These are phyloP conservation scores for Caenorhabditis sp. DNA, from an alignment of 2,888 invertebrate species.

Conservation along the genomic window DNA sequence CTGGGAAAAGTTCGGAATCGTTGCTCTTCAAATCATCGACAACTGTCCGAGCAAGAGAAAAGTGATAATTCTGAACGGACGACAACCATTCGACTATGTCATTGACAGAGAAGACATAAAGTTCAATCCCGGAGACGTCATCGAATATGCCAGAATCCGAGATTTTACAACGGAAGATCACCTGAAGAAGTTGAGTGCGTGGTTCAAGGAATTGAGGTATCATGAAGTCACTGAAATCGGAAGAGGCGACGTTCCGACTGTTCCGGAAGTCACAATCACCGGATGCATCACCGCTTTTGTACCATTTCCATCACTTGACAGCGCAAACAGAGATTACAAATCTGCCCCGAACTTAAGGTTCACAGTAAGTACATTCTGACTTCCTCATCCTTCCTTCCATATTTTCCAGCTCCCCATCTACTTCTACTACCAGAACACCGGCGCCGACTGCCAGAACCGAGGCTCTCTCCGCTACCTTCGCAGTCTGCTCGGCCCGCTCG, in stretches of 20 bases:
- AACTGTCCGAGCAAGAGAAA: neutral
- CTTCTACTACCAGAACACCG: slow-evolving; percentile 24
- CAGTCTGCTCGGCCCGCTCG: neutral
- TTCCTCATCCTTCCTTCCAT: neutral
- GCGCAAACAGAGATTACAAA: neutral
- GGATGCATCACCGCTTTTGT: slow-evolving; percentile 12
- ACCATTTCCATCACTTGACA: slow-evolving; percentile 10
- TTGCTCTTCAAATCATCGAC: slow-evolving; percentile 19
- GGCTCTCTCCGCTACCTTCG: slow-evolving; percentile 5
- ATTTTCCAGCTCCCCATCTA: slow-evolving; percentile 2
- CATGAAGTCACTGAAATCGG: slow-evolving; percentile 14
- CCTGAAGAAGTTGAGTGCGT: slow-evolving; percentile 10
- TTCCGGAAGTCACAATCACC: slow-evolving; percentile 15
- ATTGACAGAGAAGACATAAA: slow-evolving; percentile 10
- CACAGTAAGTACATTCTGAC: no score
- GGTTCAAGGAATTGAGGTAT: slow-evolving; percentile 18
- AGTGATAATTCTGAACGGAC: slow-evolving; percentile 29
- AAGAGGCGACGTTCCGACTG: neutral
- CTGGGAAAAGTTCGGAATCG: slow-evolving; percentile 9
- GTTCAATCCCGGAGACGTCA: neutral
- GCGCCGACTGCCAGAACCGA: slow-evolving; percentile 10
- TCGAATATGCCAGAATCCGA: slow-evolving; percentile 9
- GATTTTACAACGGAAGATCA: slow-evolving; percentile 15
- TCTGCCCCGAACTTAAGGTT: neutral
- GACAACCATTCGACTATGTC: slow-evolving; percentile 26